phyloP scores from a whole-genome alignment of 2,797 vertebrate species.

The Lepilemur ruficaudatus region DNA sequence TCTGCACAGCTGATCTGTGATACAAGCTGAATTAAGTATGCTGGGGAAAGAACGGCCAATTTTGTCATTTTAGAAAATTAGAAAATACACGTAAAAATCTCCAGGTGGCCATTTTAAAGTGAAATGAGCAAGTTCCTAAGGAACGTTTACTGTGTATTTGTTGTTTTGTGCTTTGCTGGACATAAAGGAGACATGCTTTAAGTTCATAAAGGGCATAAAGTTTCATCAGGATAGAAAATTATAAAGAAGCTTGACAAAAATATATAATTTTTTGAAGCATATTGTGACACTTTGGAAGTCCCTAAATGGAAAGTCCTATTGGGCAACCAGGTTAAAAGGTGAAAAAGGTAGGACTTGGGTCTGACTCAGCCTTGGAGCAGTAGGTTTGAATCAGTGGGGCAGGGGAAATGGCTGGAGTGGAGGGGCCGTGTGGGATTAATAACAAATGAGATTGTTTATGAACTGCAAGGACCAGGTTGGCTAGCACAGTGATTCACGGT shows the following conservation, averaged over 20 bases:
- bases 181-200: not conserved
- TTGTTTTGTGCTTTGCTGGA: not conserved
- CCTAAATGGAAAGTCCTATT: not conserved
- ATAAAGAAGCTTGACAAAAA: conserved; percentile 13
- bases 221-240: conserved; percentile 15
- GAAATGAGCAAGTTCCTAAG: not conserved
- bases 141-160: not conserved
- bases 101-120: conserved; percentile 5
- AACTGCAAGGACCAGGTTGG: not conserved
- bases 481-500: not conserved
- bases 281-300: not conserved
- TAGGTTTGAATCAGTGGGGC: not conserved
- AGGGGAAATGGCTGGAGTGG: not conserved
- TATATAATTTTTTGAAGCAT: not conserved
- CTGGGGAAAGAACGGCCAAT: not conserved
- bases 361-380: not conserved
- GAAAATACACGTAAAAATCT: not conserved
- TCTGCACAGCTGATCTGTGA: not conserved
- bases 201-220: not conserved
- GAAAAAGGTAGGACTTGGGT: not conserved
- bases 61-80: not conserved
- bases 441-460: not conserved
- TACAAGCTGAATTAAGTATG: not conserved
- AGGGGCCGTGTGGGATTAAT: not conserved
- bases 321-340: not conserved